Evolutionary conservation across 2,797 vertebrate species (phyloP).

Genomic region (Scomberomorus guttatus): DNA sequence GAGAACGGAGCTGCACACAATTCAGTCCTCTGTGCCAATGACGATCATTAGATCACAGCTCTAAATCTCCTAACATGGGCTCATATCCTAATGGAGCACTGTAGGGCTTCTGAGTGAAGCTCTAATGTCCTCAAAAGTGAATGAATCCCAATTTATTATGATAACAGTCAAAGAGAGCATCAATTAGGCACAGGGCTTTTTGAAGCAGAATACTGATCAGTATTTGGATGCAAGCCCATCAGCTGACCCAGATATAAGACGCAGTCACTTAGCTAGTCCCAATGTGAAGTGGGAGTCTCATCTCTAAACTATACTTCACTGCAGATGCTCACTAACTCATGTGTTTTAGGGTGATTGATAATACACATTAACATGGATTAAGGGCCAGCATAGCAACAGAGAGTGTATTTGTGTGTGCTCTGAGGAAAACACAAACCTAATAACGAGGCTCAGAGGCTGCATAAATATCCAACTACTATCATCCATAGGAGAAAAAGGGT

Average conservation of each 20-base stretch:
- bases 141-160: slow-evolving; percentile 70
- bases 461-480: slow-evolving; percentile 48
- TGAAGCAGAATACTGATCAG: slow-evolving; percentile 60
- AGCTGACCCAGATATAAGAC: slow-evolving; percentile 37
- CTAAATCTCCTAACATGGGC: slow-evolving; percentile 54
- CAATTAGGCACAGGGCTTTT: slow-evolving; percentile 47
- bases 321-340: slow-evolving; percentile 15
- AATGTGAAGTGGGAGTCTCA: slow-evolving; percentile 50
- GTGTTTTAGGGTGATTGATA: slow-evolving; percentile 68
- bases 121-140: slow-evolving; percentile 67
- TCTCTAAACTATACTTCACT: slow-evolving; percentile 50
- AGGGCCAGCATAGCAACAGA: slow-evolving; percentile 41
- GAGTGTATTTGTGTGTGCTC: slow-evolving; percentile 31
- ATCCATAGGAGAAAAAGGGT: slow-evolving; percentile 18
- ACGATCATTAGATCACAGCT: slow-evolving; percentile 58
- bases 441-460: slow-evolving; percentile 29
- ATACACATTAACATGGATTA: slow-evolving; percentile 54
- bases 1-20: slow-evolving; percentile 8
- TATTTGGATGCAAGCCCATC: slow-evolving; percentile 57
- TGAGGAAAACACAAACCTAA: slow-evolving; percentile 44
- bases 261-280: slow-evolving; percentile 23
- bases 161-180: slow-evolving; percentile 66
- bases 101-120: slow-evolving; percentile 50
- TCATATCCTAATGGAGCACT: slow-evolving; percentile 52
- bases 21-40: slow-evolving; percentile 36